These are phyloP conservation scores for Betta splendens DNA, from an alignment of 2,797 vertebrate genomes.

Conservation along the genomic window DNA sequence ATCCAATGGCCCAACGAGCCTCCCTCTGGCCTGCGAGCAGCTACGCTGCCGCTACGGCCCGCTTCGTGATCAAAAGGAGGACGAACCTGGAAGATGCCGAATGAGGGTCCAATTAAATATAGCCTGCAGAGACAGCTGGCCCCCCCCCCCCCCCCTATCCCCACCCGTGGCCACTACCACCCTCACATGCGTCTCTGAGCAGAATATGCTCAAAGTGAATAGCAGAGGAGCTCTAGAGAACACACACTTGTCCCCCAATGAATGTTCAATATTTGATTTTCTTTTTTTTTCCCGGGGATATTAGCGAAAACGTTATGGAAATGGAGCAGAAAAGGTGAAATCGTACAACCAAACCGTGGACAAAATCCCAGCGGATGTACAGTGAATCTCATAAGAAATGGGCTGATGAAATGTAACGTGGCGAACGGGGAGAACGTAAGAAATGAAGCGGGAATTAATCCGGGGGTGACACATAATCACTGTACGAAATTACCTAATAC, in stretches of 20 bases:
- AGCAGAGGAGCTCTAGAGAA: constrained; percentile 61
- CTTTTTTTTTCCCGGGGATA: constrained; percentile 35
- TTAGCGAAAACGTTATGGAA: constrained; percentile 42
- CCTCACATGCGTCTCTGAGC: constrained; percentile 53
- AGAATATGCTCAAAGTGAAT: constrained; percentile 78
- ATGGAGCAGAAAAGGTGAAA: constrained; percentile 24
- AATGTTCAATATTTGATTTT: constrained; percentile 77
- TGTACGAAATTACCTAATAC: constrained; percentile 30
- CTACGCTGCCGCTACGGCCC: constrained; percentile 71
- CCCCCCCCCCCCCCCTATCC: constrained; percentile 4
- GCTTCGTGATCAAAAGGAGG: constrained; percentile 80
- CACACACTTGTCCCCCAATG: constrained; percentile 51
- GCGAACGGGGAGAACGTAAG: constrained; percentile 1
- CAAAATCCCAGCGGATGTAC: constrained; percentile 26
- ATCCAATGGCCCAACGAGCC: constrained; percentile 67
- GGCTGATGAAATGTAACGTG: constrained; percentile 10
- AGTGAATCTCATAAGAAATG: constrained; percentile 4
- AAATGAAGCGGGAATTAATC: constrained; percentile 28
- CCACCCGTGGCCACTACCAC: constrained; percentile 38
- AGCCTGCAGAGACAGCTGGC: constrained; percentile 77
- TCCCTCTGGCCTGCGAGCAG: constrained; percentile 70
- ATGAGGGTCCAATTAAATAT: constrained; percentile 83
- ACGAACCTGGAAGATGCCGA: constrained; percentile 78
- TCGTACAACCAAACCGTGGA: constrained; percentile 22
- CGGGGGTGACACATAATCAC: constrained; percentile 19